Evolutionary conservation across 2,888 invertebrate species (phyloP).

Genomic region (Patella caerulea): DNA sequence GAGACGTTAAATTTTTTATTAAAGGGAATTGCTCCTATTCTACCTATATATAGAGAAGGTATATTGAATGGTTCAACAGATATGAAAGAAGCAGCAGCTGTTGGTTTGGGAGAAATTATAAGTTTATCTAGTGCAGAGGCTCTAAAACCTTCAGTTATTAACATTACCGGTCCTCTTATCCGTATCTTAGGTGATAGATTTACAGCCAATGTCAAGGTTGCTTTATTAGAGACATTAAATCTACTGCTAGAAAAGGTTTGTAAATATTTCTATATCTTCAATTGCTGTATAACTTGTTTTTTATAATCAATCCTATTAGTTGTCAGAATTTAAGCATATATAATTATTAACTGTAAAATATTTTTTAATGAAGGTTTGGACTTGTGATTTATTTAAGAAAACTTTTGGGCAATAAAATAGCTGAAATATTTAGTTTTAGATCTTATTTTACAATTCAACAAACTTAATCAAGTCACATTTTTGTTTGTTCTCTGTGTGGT

Average conservation of each 20-base stretch:
- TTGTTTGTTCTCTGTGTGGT: too few relatives aligned
- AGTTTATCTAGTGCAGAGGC: conserved; percentile 87
- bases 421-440: too few relatives aligned
- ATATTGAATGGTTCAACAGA: conserved; percentile 95
- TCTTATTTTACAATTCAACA: too few relatives aligned
- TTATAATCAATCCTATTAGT: too few relatives aligned
- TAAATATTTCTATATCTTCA: too few relatives aligned
- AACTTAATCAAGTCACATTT: too few relatives aligned
- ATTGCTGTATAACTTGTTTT: too few relatives aligned
- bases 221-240: conserved; percentile 94
- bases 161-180: conserved; percentile 97
- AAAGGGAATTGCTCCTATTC: conserved; percentile 89
- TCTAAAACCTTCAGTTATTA: conserved; percentile 94
- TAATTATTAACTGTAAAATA: too few relatives aligned
- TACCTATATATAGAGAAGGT: conserved; percentile 96
- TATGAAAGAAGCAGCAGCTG: conserved; percentile 94
- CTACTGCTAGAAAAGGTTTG: conserved; percentile 89
- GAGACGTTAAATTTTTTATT: conserved; percentile 54
- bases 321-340: too few relatives aligned
- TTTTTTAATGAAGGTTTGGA: too few relatives aligned
- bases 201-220: conserved; percentile 93
- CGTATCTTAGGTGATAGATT: conserved; percentile 97
- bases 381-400: too few relatives aligned
- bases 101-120: conserved; percentile 89
- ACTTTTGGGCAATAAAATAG: too few relatives aligned